Evolutionary conservation across 64 coral and sea anemone species (phyloP).

Genomic region (Pocillopora damicornis): DNA sequence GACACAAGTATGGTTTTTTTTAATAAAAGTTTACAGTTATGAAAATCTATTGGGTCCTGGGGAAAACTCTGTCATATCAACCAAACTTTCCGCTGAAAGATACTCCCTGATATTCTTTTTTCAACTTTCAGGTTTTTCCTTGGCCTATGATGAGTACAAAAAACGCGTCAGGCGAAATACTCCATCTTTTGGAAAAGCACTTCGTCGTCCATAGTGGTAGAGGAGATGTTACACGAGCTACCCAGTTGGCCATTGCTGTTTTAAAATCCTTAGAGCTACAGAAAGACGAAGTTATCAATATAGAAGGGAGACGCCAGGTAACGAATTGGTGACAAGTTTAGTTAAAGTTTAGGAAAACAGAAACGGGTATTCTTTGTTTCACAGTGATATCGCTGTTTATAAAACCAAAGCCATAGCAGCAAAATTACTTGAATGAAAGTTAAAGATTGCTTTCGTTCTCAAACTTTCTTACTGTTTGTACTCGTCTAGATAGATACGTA

Average conservation of each 20-base stretch:
- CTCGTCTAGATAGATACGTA: too few species aligned
- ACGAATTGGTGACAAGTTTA: neutral
- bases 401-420: too few species aligned
- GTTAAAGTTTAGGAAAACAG: too few species aligned
- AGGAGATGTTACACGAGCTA: constrained; percentile 13
- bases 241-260: constrained; percentile 31
- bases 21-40: neutral
- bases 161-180: neutral
- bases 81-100: too few species aligned
- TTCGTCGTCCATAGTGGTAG: neutral
- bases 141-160: neutral
- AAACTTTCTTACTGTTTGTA: too few species aligned
- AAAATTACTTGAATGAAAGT: too few species aligned
- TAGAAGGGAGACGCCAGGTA: neutral
- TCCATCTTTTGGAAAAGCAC: neutral
- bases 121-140: neutral
- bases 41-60: too few species aligned
- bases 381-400: too few species aligned
- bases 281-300: neutral
- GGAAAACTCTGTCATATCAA: too few species aligned
- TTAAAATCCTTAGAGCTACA: constrained; percentile 2
- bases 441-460: too few species aligned
- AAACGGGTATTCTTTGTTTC: too few species aligned
- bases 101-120: neutral
- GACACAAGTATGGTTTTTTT: too few species aligned